Percentiles rank a stretch among this genome's conserved stretches.
Conservation (phyloP, 2,888 invertebrate genomes). For the Oscheius onirici region DNA sequence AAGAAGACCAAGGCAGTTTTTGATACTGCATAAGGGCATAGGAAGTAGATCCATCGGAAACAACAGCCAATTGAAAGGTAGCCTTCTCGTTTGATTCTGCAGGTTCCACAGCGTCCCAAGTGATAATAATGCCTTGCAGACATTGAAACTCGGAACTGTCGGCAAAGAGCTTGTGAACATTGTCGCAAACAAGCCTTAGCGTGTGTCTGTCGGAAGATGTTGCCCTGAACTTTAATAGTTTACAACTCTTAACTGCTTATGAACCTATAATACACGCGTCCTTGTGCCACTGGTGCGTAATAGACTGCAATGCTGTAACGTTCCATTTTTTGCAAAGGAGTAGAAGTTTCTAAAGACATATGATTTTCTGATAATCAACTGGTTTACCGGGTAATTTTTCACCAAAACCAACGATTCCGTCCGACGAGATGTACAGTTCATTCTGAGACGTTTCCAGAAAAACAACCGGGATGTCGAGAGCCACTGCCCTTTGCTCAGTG, state of each 20-base stretch:
- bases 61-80: conserved; percentile 78
- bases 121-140: conserved; percentile 82
- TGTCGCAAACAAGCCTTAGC: conserved; percentile 50
- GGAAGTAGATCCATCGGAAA: conserved; percentile 82
- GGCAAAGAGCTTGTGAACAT: conserved; percentile 82
- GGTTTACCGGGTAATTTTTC: conserved; percentile 38
- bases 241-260: background rate
- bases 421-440: conserved; percentile 60
- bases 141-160: conserved; percentile 82
- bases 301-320: conserved; percentile 58
- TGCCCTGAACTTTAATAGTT: conserved; percentile 35
- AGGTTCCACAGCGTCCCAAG: conserved; percentile 81
- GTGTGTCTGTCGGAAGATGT: conserved; percentile 51
- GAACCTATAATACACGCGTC: conserved; percentile 56
- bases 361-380: background rate
- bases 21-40: conserved; percentile 88
- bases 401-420: conserved; percentile 63
- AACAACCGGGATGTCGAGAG: conserved; percentile 51
- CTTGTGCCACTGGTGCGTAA: conserved; percentile 53
- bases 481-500: conserved; percentile 41
- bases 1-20: conserved; percentile 84
- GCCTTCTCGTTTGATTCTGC: conserved; percentile 76
- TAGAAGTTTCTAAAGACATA: conserved; percentile 20
- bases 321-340: conserved; percentile 38
- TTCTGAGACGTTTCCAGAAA: conserved; percentile 54